A percentile compares a stretch with the other conserved stretches of the same genome.
phyloP scores from a whole-genome alignment of 1,140 invertebrate species.

The Lucilia cuprina region DNA sequence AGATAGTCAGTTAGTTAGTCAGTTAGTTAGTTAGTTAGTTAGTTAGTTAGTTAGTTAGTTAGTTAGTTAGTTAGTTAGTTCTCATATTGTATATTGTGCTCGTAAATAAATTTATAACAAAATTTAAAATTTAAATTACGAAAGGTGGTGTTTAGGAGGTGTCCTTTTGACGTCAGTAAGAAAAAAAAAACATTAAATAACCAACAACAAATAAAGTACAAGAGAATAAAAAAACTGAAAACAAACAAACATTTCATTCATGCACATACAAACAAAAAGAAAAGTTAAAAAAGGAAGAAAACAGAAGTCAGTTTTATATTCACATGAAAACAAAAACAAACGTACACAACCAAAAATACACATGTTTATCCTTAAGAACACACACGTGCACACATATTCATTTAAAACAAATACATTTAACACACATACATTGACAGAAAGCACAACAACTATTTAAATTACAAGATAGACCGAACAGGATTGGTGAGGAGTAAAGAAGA shows the following conservation, averaged over 20 bases:
- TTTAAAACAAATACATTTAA: neutral
- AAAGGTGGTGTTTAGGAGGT: neutral
- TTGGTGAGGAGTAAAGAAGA: neutral
- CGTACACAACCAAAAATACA: neutral
- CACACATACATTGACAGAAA: neutral
- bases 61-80: neutral
- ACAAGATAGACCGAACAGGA: neutral
- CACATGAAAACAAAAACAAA: neutral
- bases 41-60: too few relatives aligned
- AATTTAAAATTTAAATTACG: constrained; percentile 10
- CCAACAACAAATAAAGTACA: neutral
- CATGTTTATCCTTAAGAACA: neutral
- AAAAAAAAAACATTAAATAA: neutral
- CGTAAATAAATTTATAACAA: neutral
- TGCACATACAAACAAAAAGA: neutral
- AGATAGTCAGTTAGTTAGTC: too few relatives aligned
- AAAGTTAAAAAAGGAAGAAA: neutral
- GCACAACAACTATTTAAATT: neutral
- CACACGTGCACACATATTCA: neutral
- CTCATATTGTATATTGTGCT: neutral
- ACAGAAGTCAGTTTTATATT: neutral
- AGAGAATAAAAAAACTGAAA: neutral
- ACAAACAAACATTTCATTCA: constrained; percentile 12
- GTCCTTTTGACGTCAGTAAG: constrained; percentile 2
- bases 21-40: too few relatives aligned